These are phyloP conservation scores for Numida meleagris DNA, from an alignment of 2,113 vertebrate genomes.

Conservation along the genomic window DNA sequence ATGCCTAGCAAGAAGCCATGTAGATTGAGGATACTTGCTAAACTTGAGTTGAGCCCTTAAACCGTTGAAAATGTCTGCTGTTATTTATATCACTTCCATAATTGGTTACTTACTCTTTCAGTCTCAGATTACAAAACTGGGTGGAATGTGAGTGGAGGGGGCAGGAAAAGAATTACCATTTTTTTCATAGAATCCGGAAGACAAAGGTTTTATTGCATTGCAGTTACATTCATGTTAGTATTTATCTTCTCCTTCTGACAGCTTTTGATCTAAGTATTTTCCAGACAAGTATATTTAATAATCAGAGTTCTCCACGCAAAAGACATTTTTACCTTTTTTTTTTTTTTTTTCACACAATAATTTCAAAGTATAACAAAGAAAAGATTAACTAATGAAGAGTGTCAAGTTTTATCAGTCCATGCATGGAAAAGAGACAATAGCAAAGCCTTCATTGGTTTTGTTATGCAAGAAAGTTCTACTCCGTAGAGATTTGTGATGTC, in stretches of 20 bases:
- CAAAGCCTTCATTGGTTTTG: no score
- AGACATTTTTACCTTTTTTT: background rate
- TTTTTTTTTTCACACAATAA: background rate
- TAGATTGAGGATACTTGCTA: background rate
- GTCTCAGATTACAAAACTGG: background rate
- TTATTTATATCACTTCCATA: background rate
- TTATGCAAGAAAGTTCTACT: no score
- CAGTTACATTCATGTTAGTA: background rate
- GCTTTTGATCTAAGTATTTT: background rate
- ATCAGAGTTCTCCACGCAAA: background rate
- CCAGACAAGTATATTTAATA: background rate
- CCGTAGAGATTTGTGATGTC: no score
- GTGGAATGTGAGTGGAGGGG: background rate
- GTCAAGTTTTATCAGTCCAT: background rate
- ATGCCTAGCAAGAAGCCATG: background rate
- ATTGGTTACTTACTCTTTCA: background rate
- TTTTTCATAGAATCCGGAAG: background rate
- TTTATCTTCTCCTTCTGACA: background rate
- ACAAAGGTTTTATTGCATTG: background rate
- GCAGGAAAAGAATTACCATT: no score
- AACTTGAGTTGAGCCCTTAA: background rate
- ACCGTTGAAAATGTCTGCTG: background rate
- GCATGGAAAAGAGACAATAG: background rate
- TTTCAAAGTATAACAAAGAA: background rate
- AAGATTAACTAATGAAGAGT: background rate